phyloP scores from a whole-genome alignment of 2,888 invertebrate genomes.

The Neoitamus cyanurus region DNA sequence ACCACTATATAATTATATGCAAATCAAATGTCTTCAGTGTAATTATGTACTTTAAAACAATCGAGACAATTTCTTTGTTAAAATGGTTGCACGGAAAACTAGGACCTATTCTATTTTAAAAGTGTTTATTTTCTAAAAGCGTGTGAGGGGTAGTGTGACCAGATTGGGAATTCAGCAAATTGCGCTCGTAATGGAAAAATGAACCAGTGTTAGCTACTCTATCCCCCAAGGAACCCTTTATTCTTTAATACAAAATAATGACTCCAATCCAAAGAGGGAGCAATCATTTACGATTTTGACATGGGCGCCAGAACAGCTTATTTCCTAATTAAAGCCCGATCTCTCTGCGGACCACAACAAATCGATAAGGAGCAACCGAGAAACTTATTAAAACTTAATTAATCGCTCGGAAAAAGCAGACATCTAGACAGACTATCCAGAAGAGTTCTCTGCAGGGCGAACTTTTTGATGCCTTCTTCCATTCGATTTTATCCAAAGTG shows the following conservation, averaged over 20 bases:
- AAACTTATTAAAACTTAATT: conserved; percentile 1
- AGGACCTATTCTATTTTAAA: too few species aligned
- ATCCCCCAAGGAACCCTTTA: neutral
- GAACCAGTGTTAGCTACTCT: neutral
- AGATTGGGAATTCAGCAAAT: too few species aligned
- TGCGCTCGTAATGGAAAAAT: too few species aligned
- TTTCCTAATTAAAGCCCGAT: neutral
- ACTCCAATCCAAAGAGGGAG: neutral
- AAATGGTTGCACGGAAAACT: too few species aligned
- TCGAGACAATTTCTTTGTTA: too few species aligned
- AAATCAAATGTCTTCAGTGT: too few species aligned
- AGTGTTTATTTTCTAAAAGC: too few species aligned
- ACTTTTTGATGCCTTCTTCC: neutral
- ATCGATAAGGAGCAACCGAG: neutral
- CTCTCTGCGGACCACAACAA: neutral
- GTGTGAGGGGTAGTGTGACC: too few species aligned
- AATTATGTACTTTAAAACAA: too few species aligned
- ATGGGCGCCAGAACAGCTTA: neutral
- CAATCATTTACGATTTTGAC: neutral
- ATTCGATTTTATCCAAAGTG: neutral
- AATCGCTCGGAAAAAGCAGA: neutral
- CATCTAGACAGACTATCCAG: neutral
- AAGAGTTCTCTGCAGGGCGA: neutral
- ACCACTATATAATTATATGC: too few species aligned
- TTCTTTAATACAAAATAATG: neutral